Evolutionary conservation across 2,113 vertebrate species (phyloP), one percentile per base, ranked within the genome.

Genomic region (Dicerorhinus sumatrensis): DNA sequence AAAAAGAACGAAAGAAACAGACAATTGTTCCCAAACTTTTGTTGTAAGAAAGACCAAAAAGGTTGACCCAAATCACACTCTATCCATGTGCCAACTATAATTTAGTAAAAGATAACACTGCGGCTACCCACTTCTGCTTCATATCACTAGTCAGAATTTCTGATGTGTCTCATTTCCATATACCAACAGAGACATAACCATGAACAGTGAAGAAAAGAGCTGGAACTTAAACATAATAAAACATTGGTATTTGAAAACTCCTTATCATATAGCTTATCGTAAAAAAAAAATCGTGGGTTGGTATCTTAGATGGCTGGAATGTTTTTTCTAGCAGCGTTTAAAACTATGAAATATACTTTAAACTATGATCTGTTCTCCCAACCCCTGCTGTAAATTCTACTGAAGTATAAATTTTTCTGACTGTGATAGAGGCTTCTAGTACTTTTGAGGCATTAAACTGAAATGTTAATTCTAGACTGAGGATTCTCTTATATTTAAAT

Each of bases 391-490:
- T 96, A 80, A 91, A 89, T 97, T 95, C 72, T 92, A n/a, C 33
- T 58, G 46, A 91, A 73, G 62, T 72, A 77, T 86, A 93, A 27
- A 14, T 87, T 92, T 92, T 95, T 97, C 51, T 87, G 83, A 73
- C 80, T 97, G 31, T 67, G 46, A 58, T 60, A 60, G 54, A 85
- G 72, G 20, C 58, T 96, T 93, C 46, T 85, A 54, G 33, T 67
- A 84, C 88, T 85, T 90, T 93, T 65, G 51, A 88, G 73, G 81
- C 54, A 86, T 85, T 97, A 81, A 96, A 75, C 65, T 93, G 91
- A 85, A 48, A 93, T 95, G 92, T 96, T 94, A 95, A 92, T 95
- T 97, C 9, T 63, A 76, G 42, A 92, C 39, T 60, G 21, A 93
- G 12, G 70, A 95, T 88, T 56, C 21, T 46, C 31, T 83, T 85